Base-by-base conservation (phyloP, 2,888 invertebrate species). In the Zeuzera pyrina region DNA sequence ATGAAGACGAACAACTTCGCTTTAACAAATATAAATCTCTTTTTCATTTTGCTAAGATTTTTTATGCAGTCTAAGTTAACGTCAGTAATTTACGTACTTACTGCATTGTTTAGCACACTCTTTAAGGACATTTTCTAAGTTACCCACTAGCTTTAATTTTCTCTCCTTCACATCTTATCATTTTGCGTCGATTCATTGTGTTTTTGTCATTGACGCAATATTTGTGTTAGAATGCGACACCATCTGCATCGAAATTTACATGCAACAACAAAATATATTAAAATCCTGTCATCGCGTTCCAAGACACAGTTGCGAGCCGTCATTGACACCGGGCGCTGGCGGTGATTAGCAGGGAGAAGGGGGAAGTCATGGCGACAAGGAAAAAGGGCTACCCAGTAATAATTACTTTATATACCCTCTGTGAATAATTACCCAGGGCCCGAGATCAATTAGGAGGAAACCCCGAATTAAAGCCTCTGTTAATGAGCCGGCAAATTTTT, bases 361-460 rank as follows among this genome's bases (percentile, higher is more conserved):
- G 44, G 41, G 49, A 55, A 57, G 63, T 41, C 36, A 39, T 45
- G 53, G 61, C 63, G 74, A 76, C 78, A 78, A 78, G 74, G 81
- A 77, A 78, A 79, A 79, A 78, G 79, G 78, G 78, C 74, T 78
- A 68, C 73, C 71, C 70, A 47, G 66, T 57, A 74, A 79, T 79
- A 81, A 79, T 79, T 78, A 78, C 76, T 73, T 74, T 74, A 74
- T 74, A 68, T 73, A 73, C 71, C 76, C 72, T 71, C 72, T 72
- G 77, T 78, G 79, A 79, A 81, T 79, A 81, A 79, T 81, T 81
- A 79, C 76, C 70, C 62, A 47, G n/a, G 57, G 65, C 63, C 68
- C 62, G 67, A 73, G 68, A 70, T 78, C 78, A 77, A 78, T 81
- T 78, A 76, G 65, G 63, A 59, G 66, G 65, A 68, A 68, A 71